Base-by-base conservation (phyloP, 2,113 vertebrate species). In the Rhipidura dahli region DNA sequence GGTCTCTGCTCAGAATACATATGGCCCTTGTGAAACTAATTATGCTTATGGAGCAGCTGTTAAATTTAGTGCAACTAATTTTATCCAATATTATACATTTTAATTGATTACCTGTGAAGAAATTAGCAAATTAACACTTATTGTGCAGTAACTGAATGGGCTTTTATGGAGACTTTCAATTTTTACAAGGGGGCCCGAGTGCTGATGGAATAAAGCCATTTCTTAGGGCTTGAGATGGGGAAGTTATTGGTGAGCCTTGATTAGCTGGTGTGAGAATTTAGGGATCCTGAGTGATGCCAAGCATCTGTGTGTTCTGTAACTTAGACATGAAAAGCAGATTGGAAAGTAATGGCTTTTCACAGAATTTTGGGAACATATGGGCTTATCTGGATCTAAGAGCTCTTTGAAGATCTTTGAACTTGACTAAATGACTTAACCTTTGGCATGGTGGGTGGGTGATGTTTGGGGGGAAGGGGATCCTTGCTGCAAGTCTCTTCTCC, bases 61-160 rank as follows among this genome's bases (percentile, higher is more conserved):
- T 98, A 98, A 98, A 98, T 98, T 98, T 97, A 96, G 94, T 96
- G 97, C 98, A 98, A 98, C 98, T 98, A 98, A 98, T 99, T 98
- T 98, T 98, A 98, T 98, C 97, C 90, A 98, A 98, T 98, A 98
- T 98, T 98, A 98, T 98, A 98, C 97, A 98, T 98, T 98, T 98
- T 98, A 98, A 98, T 97, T 98, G 98, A 99, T 99, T 98, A 98
- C 98, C 99, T 99, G 98, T 98, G 98, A 99, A 98, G 98, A 99
- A 99, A 99, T 99, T 99, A 98, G 98, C 99, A 98, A 99, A 99
- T 99, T 99, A 99, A 98, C 99, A 99, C 99, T 98, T 99, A 98
- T 99, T 98, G 97, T 98, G 98, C 98, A 97, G 97, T 98, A 98
- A 99, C 98, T 96, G 97, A 97, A 98, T 94, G 96, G 96, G 95